Percentiles rank a stretch among this genome's conserved stretches.
phyloP scores from a whole-genome alignment of 2,797 vertebrate genomes.

The Thaleichthys pacificus region DNA sequence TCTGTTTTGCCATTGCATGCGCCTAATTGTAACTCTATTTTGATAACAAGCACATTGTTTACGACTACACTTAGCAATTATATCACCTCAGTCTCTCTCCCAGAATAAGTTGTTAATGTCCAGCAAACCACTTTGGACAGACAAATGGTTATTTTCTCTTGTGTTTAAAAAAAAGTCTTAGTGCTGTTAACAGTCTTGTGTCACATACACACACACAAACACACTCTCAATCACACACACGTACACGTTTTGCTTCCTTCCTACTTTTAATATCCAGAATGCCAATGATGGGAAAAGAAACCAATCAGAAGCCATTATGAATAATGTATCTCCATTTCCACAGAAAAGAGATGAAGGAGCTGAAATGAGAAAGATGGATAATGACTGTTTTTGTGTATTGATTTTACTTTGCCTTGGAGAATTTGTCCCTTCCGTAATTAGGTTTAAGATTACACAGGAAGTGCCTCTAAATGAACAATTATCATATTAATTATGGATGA shows the following conservation, averaged over 20 bases:
- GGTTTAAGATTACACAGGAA: constrained; percentile 47
- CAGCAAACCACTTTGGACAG: too few species aligned
- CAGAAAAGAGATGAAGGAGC: background rate
- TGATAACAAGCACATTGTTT: background rate
- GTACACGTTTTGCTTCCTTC: background rate
- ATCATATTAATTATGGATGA: constrained; percentile 66
- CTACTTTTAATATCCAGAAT: background rate
- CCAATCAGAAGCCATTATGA: background rate
- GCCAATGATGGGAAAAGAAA: too few species aligned
- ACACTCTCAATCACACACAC: background rate
- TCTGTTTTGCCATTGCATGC: background rate
- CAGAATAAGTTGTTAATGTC: background rate
- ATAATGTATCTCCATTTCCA: background rate
- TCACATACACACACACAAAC: background rate
- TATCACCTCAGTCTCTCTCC: background rate
- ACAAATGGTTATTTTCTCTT: background rate
- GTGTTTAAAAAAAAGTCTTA: background rate
- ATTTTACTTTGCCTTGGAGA: background rate
- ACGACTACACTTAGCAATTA: background rate
- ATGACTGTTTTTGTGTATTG: background rate
- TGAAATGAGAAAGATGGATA: background rate
- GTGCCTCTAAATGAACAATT: constrained; percentile 55
- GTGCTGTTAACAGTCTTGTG: too few species aligned
- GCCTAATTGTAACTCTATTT: background rate
- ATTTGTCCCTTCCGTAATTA: constrained; percentile 50